Base-by-base conservation (phyloP, 2,888 invertebrate genomes). In the Molanna angustata region DNA sequence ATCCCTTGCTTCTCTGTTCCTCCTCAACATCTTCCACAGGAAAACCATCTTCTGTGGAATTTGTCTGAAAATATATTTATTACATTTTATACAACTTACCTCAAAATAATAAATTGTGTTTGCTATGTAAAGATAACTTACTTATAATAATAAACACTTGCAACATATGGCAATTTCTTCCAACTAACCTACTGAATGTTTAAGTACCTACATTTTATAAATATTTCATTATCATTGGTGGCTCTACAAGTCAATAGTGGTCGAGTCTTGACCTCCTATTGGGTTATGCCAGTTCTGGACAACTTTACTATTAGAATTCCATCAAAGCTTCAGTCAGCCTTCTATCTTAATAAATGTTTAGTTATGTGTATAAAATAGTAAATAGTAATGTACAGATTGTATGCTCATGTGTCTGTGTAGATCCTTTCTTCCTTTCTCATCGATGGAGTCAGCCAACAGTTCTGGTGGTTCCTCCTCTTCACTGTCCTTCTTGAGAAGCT, bases 1-100 rank as follows among this genome's bases (percentile, higher is more conserved):
- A 79, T 9, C 90, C 90, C 27, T 76, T 76, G 4, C 79, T 73
- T 17, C 79, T 74, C 40, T 76, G 67, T 67, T 88, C 88, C 41
- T 81, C 82, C 54, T 73, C 74, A 0, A 64, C 64, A 44, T 74
- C 72, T 42, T 76, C 72, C 1, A 79, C 78, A 50, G 67, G 80
- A 67, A 58, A 50, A n/a, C 40, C 45, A 4, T 78, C 77, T 61
- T 81, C 80, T 39, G 82, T 67, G 0, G 86, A 86, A 60, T 77
- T 74, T 14, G 80, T 72, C 63, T 81, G 69, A 1, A 61, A 60
- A 41, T 13, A 44, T 31, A 42, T 42, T 2, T 20, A 7, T 20
- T 35, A 35, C 14, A 35, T n/a, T 35, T 35, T 4, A 4, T 35
- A 13, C 4, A 9, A 7, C 27, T 27, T 11, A 27, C 27, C 27